A percentile compares a stretch with the other conserved stretches of the same genome.
Evolutionary conservation across 2,888 invertebrate genomes (phyloP).

Genomic region (Acanthosepion esculentum): DNA sequence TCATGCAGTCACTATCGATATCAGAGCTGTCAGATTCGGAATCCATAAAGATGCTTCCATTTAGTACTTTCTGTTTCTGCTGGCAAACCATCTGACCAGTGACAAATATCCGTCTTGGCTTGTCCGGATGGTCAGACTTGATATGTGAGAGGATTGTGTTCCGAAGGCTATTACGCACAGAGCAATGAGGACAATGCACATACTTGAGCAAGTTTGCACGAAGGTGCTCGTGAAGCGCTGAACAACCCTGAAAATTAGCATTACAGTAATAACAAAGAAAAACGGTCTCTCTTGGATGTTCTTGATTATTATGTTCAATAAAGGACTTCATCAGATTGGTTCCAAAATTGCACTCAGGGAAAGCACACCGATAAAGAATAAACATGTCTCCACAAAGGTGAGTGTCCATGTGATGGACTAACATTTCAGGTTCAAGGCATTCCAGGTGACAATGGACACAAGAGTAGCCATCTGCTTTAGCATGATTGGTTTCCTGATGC

Average conservation of each 20-base stretch:
- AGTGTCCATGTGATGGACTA: conserved; percentile 62
- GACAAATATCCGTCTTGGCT: conserved; percentile 64
- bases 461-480: conserved; percentile 57
- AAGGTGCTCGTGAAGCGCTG: conserved; percentile 59
- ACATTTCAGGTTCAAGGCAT: conserved; percentile 61
- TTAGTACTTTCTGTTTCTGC: conserved; percentile 54
- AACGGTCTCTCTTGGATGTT: conserved; percentile 55
- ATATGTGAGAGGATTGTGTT: conserved; percentile 62
- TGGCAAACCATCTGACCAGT: conserved; percentile 67
- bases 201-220: conserved; percentile 64
- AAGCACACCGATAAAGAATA: conserved; percentile 62
- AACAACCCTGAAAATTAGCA: conserved; percentile 56
- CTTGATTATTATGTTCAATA: conserved; percentile 59
- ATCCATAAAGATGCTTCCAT: background rate
- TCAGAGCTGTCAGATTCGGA: background rate
- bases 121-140: conserved; percentile 61
- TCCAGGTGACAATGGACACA: conserved; percentile 67
- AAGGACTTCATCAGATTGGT: conserved; percentile 63
- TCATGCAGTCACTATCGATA: conserved; percentile 33
- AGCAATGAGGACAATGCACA: conserved; percentile 66
- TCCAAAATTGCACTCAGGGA: conserved; percentile 62
- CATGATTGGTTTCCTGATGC: conserved; percentile 61
- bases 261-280: conserved; percentile 63
- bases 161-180: conserved; percentile 61
- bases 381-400: conserved; percentile 62